A percentile compares a stretch with the other conserved stretches of the same genome.
Evolutionary conservation across 2,113 vertebrate genomes (phyloP).

Genomic region (Tragelaphus imberbis): DNA sequence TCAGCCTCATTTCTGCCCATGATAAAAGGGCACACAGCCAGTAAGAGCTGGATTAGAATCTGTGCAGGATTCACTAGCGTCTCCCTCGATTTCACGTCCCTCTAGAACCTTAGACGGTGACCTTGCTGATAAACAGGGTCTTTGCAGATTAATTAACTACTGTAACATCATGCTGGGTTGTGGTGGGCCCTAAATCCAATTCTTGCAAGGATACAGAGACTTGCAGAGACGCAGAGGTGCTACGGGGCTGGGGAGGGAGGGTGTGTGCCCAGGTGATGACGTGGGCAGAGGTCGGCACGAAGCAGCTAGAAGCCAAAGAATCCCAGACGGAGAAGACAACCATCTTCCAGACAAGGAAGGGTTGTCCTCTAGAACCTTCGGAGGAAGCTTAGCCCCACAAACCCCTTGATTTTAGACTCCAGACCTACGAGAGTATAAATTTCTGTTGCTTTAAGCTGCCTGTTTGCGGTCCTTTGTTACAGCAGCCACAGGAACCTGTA

Average conservation of each 20-base stretch:
- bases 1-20: neutral
- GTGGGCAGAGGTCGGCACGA: accelerated
- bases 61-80: accelerated
- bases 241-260: neutral
- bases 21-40: neutral
- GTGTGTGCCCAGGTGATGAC: neutral
- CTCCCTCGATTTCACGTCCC: neutral
- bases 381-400: accelerated
- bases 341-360: neutral
- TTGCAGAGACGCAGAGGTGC: neutral
- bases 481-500: neutral
- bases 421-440: neutral
- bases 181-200: neutral
- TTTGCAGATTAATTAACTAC: neutral
- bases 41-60: neutral
- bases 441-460: neutral
- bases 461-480: accelerated
- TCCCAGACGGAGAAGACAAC: neutral
- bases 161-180: neutral
- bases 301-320: accelerated
- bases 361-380: accelerated
- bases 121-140: neutral
- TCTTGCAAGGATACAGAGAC: neutral
- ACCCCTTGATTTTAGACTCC: neutral
- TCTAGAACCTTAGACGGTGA: neutral